A percentile compares a stretch with the other conserved stretches of the same genome.
These are phyloP conservation scores for Grapholita molesta DNA, from an alignment of 1,140 invertebrate species.

Conservation along the genomic window DNA sequence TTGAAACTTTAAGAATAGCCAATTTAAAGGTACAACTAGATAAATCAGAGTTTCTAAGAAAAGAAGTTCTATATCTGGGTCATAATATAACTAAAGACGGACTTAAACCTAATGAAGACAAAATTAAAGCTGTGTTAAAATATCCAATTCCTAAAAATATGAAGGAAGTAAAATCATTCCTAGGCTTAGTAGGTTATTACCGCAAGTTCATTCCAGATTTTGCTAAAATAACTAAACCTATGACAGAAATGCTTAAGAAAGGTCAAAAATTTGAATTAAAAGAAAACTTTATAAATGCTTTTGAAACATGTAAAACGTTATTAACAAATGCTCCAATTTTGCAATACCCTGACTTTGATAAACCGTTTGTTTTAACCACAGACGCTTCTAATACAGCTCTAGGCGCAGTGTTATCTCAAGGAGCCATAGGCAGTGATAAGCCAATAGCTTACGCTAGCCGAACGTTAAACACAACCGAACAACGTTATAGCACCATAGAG, in stretches of 20 bases:
- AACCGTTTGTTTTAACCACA: not conserved
- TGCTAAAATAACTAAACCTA: not conserved
- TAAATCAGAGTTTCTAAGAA: too few species aligned
- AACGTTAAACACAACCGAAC: not conserved
- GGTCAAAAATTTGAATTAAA: not conserved
- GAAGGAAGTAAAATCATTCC: not conserved
- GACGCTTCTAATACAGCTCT: not conserved
- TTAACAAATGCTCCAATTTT: too few species aligned
- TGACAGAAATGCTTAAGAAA: not conserved
- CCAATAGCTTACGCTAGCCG: too few species aligned
- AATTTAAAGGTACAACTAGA: too few species aligned
- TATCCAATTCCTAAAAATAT: not conserved
- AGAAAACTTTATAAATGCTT: too few species aligned
- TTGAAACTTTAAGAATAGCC: too few species aligned
- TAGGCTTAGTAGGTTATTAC: too few species aligned
- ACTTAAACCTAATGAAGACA: not conserved
- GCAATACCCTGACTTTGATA: too few species aligned
- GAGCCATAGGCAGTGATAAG: not conserved
- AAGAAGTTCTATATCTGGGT: not conserved
- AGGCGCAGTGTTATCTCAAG: not conserved
- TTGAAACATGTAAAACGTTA: too few species aligned
- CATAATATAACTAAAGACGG: not conserved
- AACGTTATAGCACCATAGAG: not conserved
- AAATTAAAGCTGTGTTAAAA: not conserved
- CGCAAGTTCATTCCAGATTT: too few species aligned